These are phyloP conservation scores for Xenopus laevis DNA, from an alignment of 2,113 vertebrate genomes.

Conservation along the genomic window DNA sequence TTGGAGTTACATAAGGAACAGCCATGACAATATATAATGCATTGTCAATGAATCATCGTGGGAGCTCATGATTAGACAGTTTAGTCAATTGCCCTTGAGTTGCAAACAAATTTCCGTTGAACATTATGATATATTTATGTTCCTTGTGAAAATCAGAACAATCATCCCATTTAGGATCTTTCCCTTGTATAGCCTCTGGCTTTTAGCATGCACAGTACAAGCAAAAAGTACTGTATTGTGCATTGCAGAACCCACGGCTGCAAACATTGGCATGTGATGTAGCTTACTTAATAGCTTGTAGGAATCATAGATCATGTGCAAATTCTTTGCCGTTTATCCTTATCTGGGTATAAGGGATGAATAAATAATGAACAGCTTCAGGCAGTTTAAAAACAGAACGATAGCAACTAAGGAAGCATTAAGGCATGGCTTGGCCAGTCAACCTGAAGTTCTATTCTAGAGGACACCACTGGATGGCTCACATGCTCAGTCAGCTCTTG, in stretches of 20 bases:
- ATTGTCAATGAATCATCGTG: background rate
- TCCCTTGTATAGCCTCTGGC: background rate
- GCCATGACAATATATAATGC: background rate
- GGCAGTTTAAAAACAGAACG: conserved; percentile 1
- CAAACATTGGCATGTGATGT: conserved; percentile 13
- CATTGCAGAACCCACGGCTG: background rate
- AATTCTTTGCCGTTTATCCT: conserved; percentile 35
- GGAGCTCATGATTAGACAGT: background rate
- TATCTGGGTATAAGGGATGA: conserved; percentile 29
- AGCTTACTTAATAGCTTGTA: conserved; percentile 32
- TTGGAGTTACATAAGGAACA: background rate
- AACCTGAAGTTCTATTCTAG: conserved; percentile 1
- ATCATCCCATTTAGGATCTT: background rate
- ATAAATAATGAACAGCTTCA: conserved; percentile 37
- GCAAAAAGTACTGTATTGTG: no score
- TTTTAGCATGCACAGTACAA: background rate
- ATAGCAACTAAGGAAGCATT: conserved; percentile 4
- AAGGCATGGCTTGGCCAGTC: background rate
- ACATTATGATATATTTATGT: background rate
- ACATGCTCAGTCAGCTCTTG: conserved; percentile 7
- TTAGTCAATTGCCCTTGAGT: background rate
- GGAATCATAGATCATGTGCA: conserved; percentile 26
- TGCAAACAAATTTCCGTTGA: background rate
- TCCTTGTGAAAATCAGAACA: background rate
- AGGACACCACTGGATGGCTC: background rate